A percentile compares a stretch with the other conserved stretches of the same genome.
Conservation (phyloP, 2,797 vertebrate genomes). For the Pempheris klunzingeri region DNA sequence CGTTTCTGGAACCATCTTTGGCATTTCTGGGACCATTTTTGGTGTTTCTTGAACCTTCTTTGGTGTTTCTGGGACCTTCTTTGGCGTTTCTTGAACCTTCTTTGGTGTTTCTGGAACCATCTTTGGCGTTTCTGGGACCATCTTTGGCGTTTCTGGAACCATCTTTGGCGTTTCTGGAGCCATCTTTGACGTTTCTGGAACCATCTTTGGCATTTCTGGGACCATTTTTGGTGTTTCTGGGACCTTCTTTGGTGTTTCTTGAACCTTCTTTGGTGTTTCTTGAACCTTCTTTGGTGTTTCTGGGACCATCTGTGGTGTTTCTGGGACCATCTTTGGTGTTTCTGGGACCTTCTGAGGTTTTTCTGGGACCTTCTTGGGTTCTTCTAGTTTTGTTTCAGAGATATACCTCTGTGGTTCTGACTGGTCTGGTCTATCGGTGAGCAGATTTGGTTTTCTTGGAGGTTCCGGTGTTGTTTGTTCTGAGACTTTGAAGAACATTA, state of each 20-base stretch:
- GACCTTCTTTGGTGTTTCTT: no score
- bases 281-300: background rate
- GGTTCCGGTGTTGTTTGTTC: slow-evolving; percentile 54
- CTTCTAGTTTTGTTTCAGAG: slow-evolving; percentile 18
- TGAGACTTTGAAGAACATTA: slow-evolving; percentile 75
- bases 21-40: background rate
- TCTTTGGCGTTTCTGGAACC: slow-evolving; percentile 21
- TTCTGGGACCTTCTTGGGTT: slow-evolving; percentile 4
- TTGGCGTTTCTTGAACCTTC: no score
- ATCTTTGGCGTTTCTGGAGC: slow-evolving; percentile 26
- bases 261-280: no score
- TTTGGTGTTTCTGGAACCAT: background rate
- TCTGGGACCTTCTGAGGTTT: background rate
- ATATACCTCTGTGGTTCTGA: slow-evolving; percentile 22
- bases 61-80: no score
- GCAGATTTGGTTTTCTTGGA: slow-evolving; percentile 40
- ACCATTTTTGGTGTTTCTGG: background rate
- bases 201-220: background rate
- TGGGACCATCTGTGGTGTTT: background rate
- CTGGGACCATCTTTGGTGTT: background rate
- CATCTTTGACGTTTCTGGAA: background rate
- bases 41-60: no score
- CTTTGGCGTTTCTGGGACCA: background rate
- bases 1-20: background rate
- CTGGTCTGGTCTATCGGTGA: slow-evolving; percentile 62